Percentiles rank a stretch among this genome's conserved stretches.
Conservation (phyloP, 2,113 vertebrate species). For the Phoxinus phoxinus region DNA sequence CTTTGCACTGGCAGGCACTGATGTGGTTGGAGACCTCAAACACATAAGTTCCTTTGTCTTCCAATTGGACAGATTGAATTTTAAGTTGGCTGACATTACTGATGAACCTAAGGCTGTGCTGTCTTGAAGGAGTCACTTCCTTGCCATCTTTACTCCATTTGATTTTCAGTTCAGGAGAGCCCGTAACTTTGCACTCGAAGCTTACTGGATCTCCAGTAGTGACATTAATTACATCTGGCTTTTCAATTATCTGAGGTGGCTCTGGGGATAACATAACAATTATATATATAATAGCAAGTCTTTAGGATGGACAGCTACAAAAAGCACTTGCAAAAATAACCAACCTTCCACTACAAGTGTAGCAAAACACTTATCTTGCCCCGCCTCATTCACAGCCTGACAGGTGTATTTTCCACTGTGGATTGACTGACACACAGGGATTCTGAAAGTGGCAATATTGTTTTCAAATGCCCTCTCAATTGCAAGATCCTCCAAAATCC, state of each 20-base stretch:
- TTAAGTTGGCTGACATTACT: conserved; percentile 91
- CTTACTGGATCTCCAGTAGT: conserved; percentile 92
- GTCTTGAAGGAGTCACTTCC: conserved; percentile 90
- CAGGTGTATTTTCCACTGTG: conserved; percentile 92
- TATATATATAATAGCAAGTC: conserved; percentile 6
- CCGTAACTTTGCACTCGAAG: conserved; percentile 91
- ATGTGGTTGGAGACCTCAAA: conserved; percentile 95
- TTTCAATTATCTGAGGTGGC: conserved; percentile 92
- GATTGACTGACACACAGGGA: conserved; percentile 78
- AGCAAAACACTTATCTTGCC: conserved; percentile 88
- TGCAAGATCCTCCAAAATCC: conserved; percentile 87
- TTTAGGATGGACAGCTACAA: conserved; percentile 1
- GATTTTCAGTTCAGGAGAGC: conserved; percentile 92
- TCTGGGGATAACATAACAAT: conserved; percentile 76
- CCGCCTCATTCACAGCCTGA: conserved; percentile 93
- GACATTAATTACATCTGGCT: conserved; percentile 88
- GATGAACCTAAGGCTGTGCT: conserved; percentile 90
- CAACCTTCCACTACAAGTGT: conserved; percentile 93
- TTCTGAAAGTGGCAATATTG: conserved; percentile 81
- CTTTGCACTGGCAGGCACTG: conserved; percentile 87
- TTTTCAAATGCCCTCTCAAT: conserved; percentile 85
- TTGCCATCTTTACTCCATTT: conserved; percentile 93
- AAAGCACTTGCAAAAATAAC: conserved; percentile 59
- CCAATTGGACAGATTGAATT: conserved; percentile 86
- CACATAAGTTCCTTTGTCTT: conserved; percentile 89